Evolutionary conservation across 2,888 invertebrate genomes (phyloP).

Genomic region (Thysanoteuthis rhombus): DNA sequence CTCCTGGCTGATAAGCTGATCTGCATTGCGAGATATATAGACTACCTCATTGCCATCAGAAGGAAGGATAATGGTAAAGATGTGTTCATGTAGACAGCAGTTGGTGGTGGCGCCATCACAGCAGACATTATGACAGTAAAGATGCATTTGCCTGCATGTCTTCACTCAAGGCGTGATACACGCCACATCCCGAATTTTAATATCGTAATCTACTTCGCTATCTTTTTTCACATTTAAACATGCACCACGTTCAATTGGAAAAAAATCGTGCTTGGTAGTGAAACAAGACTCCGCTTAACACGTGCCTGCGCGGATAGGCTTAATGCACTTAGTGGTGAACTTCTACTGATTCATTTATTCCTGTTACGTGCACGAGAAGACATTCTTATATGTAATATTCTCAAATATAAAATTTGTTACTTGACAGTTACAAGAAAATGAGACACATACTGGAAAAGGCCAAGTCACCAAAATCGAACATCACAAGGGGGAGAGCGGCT

Average conservation of each 20-base stretch:
- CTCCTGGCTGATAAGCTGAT: background rate
- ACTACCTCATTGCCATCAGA: background rate
- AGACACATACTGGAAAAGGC: too few relatives aligned
- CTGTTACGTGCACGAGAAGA: background rate
- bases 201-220: background rate
- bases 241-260: background rate
- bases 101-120: background rate
- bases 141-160: background rate
- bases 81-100: background rate
- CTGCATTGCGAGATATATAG: background rate
- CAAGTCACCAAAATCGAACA: too few relatives aligned
- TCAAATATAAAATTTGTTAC: background rate
- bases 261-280: background rate
- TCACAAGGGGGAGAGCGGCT: too few relatives aligned
- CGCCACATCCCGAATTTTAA: background rate
- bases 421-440: background rate
- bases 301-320: background rate
- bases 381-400: background rate
- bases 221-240: background rate
- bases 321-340: background rate
- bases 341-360: background rate
- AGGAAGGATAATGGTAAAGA: background rate
- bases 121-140: background rate
- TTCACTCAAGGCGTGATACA: background rate
- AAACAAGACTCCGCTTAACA: background rate